Evolutionary conservation across 2,113 vertebrate genomes (phyloP), one percentile per base, ranked within the genome.

Genomic region (Nesospiza acunhae): DNA sequence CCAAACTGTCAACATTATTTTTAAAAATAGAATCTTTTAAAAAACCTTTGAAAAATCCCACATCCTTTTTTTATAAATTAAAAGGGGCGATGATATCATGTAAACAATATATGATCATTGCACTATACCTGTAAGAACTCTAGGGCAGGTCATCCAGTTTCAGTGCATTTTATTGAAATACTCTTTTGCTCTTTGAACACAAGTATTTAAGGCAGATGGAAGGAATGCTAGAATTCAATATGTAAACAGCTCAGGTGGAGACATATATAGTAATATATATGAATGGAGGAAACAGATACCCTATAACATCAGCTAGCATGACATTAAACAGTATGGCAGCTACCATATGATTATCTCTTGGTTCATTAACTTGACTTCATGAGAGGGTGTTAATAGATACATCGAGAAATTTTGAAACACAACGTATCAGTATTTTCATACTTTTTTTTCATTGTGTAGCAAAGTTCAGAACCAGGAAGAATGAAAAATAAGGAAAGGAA

Each of bases 41-140:
- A 74, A 74, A 66, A 42, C 9, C 2, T 35, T 42, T 70, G 14
- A 55, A 26, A 88, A 66, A n/a, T 7, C 19, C 1, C 14, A 41
- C 6, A 2, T 27, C 23, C 11, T 28, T 63, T 62, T 47, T 18
- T 6, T 68, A 47, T 60, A 55, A 37, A 52, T 41, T 20, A n/a
- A 41, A 46, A 21, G 31, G 20, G 16, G 2, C 0, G 0, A 35
- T 59, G 28, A 18, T 42, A 42, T 33, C 42, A 73, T 17, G 44
- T 44, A 83, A 91, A 69, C 0, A 2, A 23, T 46, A 2, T 33
- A 37, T 30, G 8, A 80, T 13, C 9, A 7, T 44, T 77, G 17
- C 24, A 41, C 24, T 47, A 11, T 69, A 74, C 30, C 35, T 62
- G 9, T 42, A 58, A 62, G 42, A 83, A 30, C 41, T 75, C 42